A percentile compares a stretch with the other conserved stretches of the same genome.
Evolutionary conservation across 2,797 vertebrate genomes (phyloP).

Genomic region (Sparus aurata): DNA sequence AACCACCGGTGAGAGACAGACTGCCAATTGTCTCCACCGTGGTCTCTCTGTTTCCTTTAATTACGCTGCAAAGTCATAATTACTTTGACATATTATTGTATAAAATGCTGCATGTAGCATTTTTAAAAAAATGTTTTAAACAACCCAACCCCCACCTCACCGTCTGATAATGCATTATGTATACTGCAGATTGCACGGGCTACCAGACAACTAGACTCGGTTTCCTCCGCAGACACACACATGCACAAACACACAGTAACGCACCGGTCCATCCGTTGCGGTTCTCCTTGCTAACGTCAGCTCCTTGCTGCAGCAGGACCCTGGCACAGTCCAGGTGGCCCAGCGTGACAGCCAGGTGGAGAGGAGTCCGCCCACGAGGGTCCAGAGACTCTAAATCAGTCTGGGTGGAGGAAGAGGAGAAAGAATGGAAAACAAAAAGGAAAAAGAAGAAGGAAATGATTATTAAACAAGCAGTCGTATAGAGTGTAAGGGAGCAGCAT

Average conservation of each 20-base stretch:
- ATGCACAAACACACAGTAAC: conserved; percentile 26
- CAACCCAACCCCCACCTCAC: neutral
- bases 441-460: neutral
- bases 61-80: conserved; percentile 7
- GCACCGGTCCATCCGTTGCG: conserved; percentile 96
- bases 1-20: neutral
- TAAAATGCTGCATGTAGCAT: conserved; percentile 4
- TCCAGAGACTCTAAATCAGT: conserved; percentile 92
- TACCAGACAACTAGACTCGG: neutral
- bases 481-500: neutral
- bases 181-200: neutral
- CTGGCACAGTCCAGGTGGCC: conserved; percentile 93
- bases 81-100: neutral
- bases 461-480: neutral
- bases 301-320: conserved; percentile 92
- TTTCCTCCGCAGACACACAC: neutral
- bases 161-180: neutral
- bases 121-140: conserved; percentile 1
- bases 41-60: conserved; percentile 8
- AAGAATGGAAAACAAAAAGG: neutral
- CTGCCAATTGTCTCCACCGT: neutral
- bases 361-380: conserved; percentile 94
- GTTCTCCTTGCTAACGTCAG: conserved; percentile 96
- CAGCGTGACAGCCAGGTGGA: conserved; percentile 95
- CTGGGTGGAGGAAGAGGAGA: conserved; percentile 71